Percentiles rank a stretch among this genome's conserved stretches.
These are phyloP conservation scores for Varroa destructor DNA, from an alignment of 1,140 invertebrate species.

Conservation along the genomic window DNA sequence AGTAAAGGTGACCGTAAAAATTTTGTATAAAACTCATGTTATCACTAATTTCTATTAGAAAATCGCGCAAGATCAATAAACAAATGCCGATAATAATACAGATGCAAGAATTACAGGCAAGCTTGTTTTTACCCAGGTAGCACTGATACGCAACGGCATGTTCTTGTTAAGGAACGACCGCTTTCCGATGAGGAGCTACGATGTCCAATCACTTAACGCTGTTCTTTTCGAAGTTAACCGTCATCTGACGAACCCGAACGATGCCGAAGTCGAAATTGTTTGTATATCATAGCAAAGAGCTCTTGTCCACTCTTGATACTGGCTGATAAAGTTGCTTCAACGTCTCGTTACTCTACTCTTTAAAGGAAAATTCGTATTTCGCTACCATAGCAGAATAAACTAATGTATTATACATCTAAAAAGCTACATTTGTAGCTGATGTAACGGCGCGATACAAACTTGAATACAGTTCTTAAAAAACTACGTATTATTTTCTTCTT, in stretches of 20 bases:
- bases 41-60: no score
- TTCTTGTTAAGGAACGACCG: neutral
- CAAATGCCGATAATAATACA: neutral
- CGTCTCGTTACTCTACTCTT: neutral
- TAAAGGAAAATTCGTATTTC: neutral
- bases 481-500: no score
- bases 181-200: neutral
- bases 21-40: no score
- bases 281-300: no score
- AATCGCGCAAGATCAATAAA: neutral
- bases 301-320: neutral
- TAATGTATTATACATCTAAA: no score
- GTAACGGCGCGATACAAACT: no score
- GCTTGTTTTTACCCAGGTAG: neutral
- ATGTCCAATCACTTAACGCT: neutral
- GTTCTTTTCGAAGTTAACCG: constrained; percentile 1
- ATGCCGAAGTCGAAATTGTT: no score
- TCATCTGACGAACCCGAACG: neutral
- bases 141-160: constrained; percentile 1
- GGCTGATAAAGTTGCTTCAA: neutral
- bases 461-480: no score
- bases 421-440: no score
- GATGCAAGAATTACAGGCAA: no score
- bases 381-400: no score
- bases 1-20: no score